A percentile compares a stretch with the other conserved stretches of the same genome.
phyloP scores from a whole-genome alignment of 2,797 vertebrate species.

The Miichthys miiuy region DNA sequence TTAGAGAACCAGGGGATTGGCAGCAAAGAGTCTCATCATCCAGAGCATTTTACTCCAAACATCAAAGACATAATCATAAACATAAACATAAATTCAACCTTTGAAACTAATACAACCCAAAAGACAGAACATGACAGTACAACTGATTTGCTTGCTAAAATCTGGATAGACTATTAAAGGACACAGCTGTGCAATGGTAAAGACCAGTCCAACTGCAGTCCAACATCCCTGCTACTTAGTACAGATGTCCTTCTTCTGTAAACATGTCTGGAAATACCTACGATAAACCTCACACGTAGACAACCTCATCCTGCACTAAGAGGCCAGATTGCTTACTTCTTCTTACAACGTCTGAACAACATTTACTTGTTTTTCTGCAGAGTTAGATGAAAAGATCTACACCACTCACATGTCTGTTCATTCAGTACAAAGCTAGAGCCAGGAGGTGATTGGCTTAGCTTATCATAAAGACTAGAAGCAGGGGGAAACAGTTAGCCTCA shows the following conservation, averaged over 20 bases:
- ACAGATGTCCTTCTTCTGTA: neutral
- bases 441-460: neutral
- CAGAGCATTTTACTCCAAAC: neutral
- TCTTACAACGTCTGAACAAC: neutral
- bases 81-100: neutral
- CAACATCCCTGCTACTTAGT: neutral
- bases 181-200: neutral
- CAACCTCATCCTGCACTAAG: neutral
- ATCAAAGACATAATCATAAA: neutral
- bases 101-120: neutral
- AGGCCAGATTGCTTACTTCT: neutral
- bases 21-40: slow-evolving; percentile 3
- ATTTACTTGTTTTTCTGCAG: neutral
- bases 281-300: neutral
- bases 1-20: neutral
- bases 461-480: slow-evolving; percentile 2
- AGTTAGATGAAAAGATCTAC: neutral
- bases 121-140: neutral
- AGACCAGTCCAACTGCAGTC: neutral
- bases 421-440: neutral
- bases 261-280: neutral
- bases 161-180: neutral
- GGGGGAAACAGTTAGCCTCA: neutral
- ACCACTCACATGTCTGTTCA: neutral
- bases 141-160: neutral